These are phyloP conservation scores for Sinocyclocheilus anshuiensis DNA, from an alignment of 2,113 vertebrate genomes.

Conservation along the genomic window DNA sequence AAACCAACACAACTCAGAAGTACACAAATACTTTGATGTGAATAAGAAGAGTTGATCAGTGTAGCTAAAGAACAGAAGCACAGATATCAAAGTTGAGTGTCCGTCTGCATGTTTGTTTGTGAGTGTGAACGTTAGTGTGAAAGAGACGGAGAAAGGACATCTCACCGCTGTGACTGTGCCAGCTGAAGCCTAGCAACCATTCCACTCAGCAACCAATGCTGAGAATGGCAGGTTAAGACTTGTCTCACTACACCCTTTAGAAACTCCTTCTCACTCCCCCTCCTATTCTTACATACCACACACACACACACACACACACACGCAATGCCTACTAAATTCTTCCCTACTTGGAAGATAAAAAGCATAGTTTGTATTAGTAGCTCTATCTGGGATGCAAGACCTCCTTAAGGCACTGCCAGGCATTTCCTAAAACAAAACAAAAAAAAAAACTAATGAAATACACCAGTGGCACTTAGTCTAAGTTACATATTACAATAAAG, in stretches of 20 bases:
- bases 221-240: constrained; percentile 54
- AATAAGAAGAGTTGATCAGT: neutral
- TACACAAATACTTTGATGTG: neutral
- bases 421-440: neutral
- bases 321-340: neutral
- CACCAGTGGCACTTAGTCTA: neutral
- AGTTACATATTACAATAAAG: neutral
- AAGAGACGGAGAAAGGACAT: neutral
- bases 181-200: constrained; percentile 30
- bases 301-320: neutral
- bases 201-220: neutral
- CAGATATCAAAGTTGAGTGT: neutral
- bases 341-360: neutral
- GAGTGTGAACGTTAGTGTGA: neutral
- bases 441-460: too few relatives aligned
- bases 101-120: neutral
- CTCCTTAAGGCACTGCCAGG: neutral
- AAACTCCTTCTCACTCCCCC: constrained; percentile 13
- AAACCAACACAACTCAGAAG: neutral
- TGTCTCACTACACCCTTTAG: constrained; percentile 40
- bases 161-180: neutral
- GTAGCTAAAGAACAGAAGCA: neutral
- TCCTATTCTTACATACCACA: neutral
- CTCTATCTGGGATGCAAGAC: neutral
- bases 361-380: too few relatives aligned